Conservation (phyloP, 2,113 vertebrate genomes). For the Proterorhinus semilunaris region DNA sequence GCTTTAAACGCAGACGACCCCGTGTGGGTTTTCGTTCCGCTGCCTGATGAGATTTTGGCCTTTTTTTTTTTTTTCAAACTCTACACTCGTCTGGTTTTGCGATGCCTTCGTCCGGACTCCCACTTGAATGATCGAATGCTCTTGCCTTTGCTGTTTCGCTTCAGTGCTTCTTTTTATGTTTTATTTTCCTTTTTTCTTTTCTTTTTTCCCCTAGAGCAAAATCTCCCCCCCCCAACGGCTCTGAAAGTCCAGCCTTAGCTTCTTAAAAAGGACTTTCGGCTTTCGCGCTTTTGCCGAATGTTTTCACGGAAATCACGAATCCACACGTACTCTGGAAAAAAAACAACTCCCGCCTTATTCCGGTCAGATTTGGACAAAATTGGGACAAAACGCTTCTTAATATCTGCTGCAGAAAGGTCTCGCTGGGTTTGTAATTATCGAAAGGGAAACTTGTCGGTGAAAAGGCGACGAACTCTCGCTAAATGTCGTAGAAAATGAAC, state of each 20-base stretch:
- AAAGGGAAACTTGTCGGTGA: neutral
- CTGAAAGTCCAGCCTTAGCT: constrained; percentile 64
- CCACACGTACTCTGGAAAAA: too few relatives aligned
- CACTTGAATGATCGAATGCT: constrained; percentile 31
- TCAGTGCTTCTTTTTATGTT: constrained; percentile 34
- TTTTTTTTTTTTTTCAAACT: neutral
- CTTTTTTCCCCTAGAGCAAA: too few relatives aligned
- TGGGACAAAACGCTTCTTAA: too few relatives aligned
- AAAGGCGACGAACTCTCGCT: constrained; percentile 30
- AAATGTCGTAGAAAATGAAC: neutral
- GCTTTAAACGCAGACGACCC: too few relatives aligned
- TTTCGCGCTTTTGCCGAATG: constrained; percentile 21
- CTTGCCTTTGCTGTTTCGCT: constrained; percentile 56
- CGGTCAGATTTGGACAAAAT: too few relatives aligned
- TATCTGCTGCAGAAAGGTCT: too few relatives aligned
- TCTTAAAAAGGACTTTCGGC: constrained; percentile 50
- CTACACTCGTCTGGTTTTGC: neutral
- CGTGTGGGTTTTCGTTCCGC: neutral
- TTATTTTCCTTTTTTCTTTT: neutral
- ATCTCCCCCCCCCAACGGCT: too few relatives aligned
- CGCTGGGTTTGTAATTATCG: neutral
- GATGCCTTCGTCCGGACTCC: constrained; percentile 22
- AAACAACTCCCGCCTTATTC: too few relatives aligned
- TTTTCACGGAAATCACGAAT: neutral
- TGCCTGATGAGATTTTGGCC: constrained; percentile 11